A percentile compares a stretch with the other conserved stretches of the same genome.
Evolutionary conservation across 2,113 vertebrate species (phyloP).

Genomic region (Setophaga kirtlandii): DNA sequence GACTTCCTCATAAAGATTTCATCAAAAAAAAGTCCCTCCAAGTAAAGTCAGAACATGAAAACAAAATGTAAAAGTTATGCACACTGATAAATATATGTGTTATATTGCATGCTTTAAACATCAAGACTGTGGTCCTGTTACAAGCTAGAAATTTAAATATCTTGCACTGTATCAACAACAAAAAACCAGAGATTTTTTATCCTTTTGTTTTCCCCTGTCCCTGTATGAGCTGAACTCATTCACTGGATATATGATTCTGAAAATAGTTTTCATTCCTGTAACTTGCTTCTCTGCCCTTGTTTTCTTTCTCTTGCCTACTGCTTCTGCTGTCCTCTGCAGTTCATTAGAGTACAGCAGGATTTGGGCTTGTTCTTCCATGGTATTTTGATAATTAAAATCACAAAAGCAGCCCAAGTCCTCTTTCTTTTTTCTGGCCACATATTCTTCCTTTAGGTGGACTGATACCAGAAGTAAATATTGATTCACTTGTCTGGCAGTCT

Average conservation of each 20-base stretch:
- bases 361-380: not conserved
- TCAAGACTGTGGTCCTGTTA: not conserved
- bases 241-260: not conserved
- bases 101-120: not conserved
- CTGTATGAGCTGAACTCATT: not conserved
- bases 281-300: not conserved
- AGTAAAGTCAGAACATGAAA: not conserved
- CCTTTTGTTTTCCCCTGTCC: not conserved
- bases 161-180: not conserved
- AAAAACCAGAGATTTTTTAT: accelerated
- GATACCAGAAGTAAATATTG: slow-evolving; percentile 30
- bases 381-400: not conserved
- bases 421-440: slow-evolving; percentile 7
- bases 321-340: not conserved
- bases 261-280: slow-evolving; percentile 23
- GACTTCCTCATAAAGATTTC: not conserved
- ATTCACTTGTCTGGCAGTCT: not conserved
- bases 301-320: not conserved
- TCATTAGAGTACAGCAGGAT: not conserved
- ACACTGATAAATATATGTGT: accelerated
- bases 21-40: not conserved
- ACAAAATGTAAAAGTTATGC: not conserved
- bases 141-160: not conserved
- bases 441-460: not conserved
- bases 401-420: not conserved